A percentile compares a stretch with the other conserved stretches of the same genome.
These are phyloP conservation scores for Macrosteles quadrilineatus DNA, from an alignment of 1,140 invertebrate species.

Conservation along the genomic window DNA sequence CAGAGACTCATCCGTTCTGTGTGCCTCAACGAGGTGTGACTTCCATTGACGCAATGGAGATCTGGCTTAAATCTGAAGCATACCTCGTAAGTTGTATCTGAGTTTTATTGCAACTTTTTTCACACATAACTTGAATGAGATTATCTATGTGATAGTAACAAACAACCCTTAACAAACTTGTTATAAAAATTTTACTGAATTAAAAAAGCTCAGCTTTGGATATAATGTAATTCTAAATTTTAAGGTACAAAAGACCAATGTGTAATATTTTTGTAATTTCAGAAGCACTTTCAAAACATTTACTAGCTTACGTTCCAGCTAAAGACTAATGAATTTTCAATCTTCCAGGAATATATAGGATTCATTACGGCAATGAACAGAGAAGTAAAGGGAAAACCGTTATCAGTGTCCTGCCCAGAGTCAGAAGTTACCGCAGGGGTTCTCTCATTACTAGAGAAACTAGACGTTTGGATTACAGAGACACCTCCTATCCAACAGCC, in stretches of 20 bases:
- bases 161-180: too few relatives aligned
- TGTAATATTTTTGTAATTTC: too few relatives aligned
- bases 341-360: constrained; percentile 70
- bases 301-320: too few relatives aligned
- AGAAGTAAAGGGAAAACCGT: constrained; percentile 76
- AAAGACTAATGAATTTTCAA: too few relatives aligned
- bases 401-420: constrained; percentile 63
- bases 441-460: constrained; percentile 67
- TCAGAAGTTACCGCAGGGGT: constrained; percentile 66
- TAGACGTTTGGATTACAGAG: constrained; percentile 77
- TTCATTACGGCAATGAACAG: constrained; percentile 86
- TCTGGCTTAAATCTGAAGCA: constrained; percentile 84
- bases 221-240: too few relatives aligned
- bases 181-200: neutral
- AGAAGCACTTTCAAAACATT: too few relatives aligned
- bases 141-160: too few relatives aligned
- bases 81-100: constrained; percentile 57
- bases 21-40: constrained; percentile 71
- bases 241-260: too few relatives aligned
- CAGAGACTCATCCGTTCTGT: constrained; percentile 61
- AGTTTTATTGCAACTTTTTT: neutral
- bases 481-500: constrained; percentile 91
- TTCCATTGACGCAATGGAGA: constrained; percentile 67
- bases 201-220: neutral
- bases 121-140: neutral